Percentiles rank a stretch among this genome's conserved stretches.
These are phyloP conservation scores for Amiota communis DNA, from an alignment of 2,888 invertebrate genomes.

Conservation along the genomic window DNA sequence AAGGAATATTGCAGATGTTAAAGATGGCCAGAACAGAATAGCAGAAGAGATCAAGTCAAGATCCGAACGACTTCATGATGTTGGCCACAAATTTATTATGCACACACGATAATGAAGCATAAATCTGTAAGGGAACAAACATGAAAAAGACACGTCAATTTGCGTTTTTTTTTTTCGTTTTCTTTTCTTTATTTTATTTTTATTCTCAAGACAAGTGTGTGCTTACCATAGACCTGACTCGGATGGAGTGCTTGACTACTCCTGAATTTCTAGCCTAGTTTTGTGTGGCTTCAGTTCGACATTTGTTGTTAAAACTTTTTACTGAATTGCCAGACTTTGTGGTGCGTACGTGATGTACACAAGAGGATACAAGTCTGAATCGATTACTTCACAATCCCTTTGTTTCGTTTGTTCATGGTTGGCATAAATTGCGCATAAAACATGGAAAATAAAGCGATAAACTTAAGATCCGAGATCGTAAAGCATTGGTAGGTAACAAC, in stretches of 20 bases:
- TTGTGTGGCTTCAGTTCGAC: constrained; percentile 24
- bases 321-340: constrained; percentile 57
- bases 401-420: constrained; percentile 44
- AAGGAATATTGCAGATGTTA: no score
- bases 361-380: constrained; percentile 33
- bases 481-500: constrained; percentile 55
- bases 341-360: constrained; percentile 59
- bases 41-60: no score
- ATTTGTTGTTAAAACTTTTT: neutral
- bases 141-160: constrained; percentile 32
- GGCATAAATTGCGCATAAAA: constrained; percentile 68
- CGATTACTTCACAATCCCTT: neutral
- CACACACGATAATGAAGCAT: constrained; percentile 54
- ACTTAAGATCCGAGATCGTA: constrained; percentile 69
- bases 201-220: constrained; percentile 41
- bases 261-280: constrained; percentile 27
- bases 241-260: constrained; percentile 29
- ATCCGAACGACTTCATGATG: constrained; percentile 20
- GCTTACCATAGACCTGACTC: no score
- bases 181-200: neutral
- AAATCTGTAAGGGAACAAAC: constrained; percentile 29
- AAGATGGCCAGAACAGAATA: no score
- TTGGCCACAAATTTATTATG: constrained; percentile 59
- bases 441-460: constrained; percentile 70
- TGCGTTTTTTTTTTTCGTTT: neutral